Conservation (phyloP, 2,113 vertebrate genomes). For the Zosterops hypoxanthus region DNA sequence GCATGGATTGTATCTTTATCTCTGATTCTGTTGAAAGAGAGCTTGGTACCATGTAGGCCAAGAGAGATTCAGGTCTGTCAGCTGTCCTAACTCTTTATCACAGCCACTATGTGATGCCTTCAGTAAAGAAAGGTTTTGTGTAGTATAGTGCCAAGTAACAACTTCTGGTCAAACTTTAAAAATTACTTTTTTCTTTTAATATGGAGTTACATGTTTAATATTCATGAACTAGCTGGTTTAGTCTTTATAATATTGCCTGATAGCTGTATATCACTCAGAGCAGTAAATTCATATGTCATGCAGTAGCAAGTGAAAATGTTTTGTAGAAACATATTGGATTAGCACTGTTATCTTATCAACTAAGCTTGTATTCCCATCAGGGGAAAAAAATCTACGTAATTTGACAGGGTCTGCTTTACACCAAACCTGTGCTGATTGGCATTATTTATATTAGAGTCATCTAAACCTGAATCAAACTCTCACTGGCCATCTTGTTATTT, state of each 20-base stretch:
- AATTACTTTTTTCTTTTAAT: neutral
- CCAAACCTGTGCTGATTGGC: neutral
- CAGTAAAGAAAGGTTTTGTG: neutral
- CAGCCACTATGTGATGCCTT: neutral
- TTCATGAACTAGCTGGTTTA: neutral
- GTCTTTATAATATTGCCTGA: neutral
- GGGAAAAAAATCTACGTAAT: neutral
- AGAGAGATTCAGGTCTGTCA: neutral
- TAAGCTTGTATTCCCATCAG: neutral
- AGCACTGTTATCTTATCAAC: neutral
- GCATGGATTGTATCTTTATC: neutral
- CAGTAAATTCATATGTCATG: neutral
- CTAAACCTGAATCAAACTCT: neutral
- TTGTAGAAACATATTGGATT: neutral
- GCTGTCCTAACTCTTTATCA: neutral
- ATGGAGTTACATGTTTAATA: neutral
- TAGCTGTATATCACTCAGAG: neutral
- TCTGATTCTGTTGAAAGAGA: neutral
- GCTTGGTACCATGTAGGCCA: fast-evolving
- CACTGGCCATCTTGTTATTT: neutral
- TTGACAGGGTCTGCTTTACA: neutral
- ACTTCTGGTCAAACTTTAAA: neutral
- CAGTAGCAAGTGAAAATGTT: neutral
- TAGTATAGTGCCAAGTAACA: neutral
- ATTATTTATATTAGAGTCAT: neutral